Evolutionary conservation across 2,113 vertebrate genomes (phyloP), one percentile per base, ranked within the genome.

Genomic region (Leiothrix lutea): DNA sequence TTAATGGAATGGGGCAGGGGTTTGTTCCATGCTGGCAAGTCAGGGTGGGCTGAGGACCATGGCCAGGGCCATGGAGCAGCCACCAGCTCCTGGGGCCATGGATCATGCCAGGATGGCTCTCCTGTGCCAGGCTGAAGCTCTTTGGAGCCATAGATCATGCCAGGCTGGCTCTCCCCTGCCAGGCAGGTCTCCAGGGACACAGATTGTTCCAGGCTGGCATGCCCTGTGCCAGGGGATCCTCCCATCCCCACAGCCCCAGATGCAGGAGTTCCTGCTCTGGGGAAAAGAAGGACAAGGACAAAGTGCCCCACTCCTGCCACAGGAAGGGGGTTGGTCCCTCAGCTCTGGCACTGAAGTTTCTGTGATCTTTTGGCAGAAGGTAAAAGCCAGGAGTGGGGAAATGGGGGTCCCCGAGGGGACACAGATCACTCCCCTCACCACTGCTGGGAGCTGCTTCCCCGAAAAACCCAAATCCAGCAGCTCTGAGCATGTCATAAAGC

Each of bases 401-500:
- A 26, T 48, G 35, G 31, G 62, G 35, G 8, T 47, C 16, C 40
- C n/a, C 28, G 11, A 23, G 40, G 9, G 21, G 42, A 15, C 62
- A 75, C 9, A 10, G 25, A 54, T 16, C 3, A 0, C 25, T 61
- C 25, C 62, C 35, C 29, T 75, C 4, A 0, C 25, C 47, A 10
- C 54, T 77, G 25, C 64, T 28, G 64, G 48, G 57, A 62, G 31
- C 48, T 70, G 21, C 62, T 48, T 69, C 35, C 62, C 29, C 0
- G 0, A 26, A 69, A 53, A 47, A 3, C 7, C 38, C 40, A 70
- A 62, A 77, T 44, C 48, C 87, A 44, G 79, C 31, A 75, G 71
- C 71, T 69, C 54, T 42, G 24, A 62, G 48, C 54, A 11, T 7
- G 24, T 40, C 61, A 54, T 6, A 42, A 62, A 31, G 79, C 31